These are phyloP conservation scores for Neoitamus cyanurus DNA, from an alignment of 2,888 invertebrate species.

Conservation along the genomic window DNA sequence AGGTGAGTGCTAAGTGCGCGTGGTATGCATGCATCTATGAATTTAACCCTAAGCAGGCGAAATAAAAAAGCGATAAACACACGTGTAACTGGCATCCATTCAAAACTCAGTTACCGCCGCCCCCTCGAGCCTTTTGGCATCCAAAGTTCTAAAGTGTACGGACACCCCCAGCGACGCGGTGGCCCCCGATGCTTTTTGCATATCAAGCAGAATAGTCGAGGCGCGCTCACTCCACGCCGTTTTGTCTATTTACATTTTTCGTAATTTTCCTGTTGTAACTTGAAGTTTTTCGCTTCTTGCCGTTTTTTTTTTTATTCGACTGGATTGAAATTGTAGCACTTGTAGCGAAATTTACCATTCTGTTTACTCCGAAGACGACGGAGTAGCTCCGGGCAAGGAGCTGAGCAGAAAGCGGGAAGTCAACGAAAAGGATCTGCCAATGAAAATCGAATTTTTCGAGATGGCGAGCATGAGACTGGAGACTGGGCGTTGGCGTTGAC, in stretches of 20 bases:
- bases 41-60: not conserved
- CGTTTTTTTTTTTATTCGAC: not conserved
- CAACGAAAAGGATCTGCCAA: not conserved
- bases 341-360: slow-evolving; percentile 10
- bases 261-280: slow-evolving; percentile 33
- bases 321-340: not conserved
- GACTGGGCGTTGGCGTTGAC: not conserved
- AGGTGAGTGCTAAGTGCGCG: not conserved
- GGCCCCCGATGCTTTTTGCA: not conserved
- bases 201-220: not conserved
- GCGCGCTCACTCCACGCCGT: not conserved
- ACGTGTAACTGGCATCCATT: not conserved
- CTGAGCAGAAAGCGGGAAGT: not conserved
- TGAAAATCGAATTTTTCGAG: slow-evolving; percentile 21
- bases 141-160: not conserved
- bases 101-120: not conserved
- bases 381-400: not conserved
- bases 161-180: not conserved
- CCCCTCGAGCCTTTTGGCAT: not conserved
- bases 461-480: not conserved
- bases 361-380: not conserved
- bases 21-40: not conserved
- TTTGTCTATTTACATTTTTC: slow-evolving; percentile 17
- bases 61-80: not conserved
- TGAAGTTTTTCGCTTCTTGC: not conserved